Evolutionary conservation across 1,140 invertebrate species (phyloP), one percentile per base, ranked within the genome.

Genomic region (Atta cephalotes): DNA sequence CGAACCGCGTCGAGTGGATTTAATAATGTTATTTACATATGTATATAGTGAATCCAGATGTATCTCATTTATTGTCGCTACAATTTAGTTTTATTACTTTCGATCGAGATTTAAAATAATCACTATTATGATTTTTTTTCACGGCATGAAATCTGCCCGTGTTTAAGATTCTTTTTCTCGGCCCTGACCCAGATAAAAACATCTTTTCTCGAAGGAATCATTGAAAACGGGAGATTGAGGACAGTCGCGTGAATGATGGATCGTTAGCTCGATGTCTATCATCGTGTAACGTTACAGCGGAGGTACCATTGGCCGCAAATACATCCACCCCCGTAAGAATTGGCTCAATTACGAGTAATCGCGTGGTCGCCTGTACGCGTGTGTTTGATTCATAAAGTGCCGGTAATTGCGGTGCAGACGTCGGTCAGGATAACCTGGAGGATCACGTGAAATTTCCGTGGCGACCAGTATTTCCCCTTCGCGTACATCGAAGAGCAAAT

Each of bases 271-370:
- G 80, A 84, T 82, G 68, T 39, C 39, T 39, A 60, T 84, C 76
- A 78, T 88, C 79, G 85, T 85, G 70, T 79, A 89, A 82, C 66
- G 56, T 84, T 45, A 70, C 76, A 82, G 65, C 74, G 77, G 60
- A 72, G 87, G 81, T 91, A 90, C 77, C 85, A 91, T 91, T 88
- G 91, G 85, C 87, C 88, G 85, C 91, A 89, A 92, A 92, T 92
- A 88, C 89, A 88, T 85, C 86, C 87, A 91, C 92, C 92, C 91
- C 91, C 89, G 91, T 91, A 94, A 94, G 91, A 94, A 94, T 94
- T 94, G 93, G 93, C 90, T 94, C 93, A 94, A 95, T 95, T 94
- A 93, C 91, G 89, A 77, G 88, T 93, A 94, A 95, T 94, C 91
- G 92, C 74, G 70, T 91, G 89, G 65, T 85, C 87, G 90, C 63